phyloP scores from a whole-genome alignment of 2,888 invertebrate genomes.

The Pycnomerus fuliginosus region DNA sequence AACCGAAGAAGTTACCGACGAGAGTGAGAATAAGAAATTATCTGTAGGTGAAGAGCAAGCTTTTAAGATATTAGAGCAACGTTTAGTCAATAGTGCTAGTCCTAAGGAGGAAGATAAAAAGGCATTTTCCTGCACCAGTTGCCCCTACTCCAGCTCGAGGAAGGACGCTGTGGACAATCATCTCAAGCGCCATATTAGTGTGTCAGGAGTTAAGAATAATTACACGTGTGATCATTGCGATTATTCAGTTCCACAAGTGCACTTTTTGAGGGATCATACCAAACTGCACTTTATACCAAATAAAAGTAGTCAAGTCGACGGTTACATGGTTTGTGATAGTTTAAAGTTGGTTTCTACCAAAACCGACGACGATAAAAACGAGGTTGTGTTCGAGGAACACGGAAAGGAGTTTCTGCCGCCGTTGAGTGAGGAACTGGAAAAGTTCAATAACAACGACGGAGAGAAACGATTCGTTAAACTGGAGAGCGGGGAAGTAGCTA shows the following conservation, averaged over 20 bases:
- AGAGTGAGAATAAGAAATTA: slow-evolving; percentile 55
- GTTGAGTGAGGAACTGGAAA: slow-evolving; percentile 37
- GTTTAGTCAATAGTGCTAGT: slow-evolving; percentile 53
- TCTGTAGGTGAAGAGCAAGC: slow-evolving; percentile 65
- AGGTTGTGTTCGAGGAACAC: slow-evolving; percentile 41
- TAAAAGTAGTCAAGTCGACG: slow-evolving; percentile 60
- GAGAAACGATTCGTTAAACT: slow-evolving; percentile 50
- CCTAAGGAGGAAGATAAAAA: slow-evolving; percentile 57
- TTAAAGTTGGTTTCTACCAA: slow-evolving; percentile 59
- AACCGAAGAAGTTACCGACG: slow-evolving; percentile 33
- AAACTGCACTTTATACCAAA: slow-evolving; percentile 72
- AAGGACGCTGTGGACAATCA: slow-evolving; percentile 75
- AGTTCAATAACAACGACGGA: slow-evolving; percentile 46
- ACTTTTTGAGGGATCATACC: slow-evolving; percentile 75
- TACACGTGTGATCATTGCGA: slow-evolving; percentile 81
- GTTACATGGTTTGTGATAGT: slow-evolving; percentile 62
- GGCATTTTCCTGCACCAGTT: slow-evolving; percentile 70
- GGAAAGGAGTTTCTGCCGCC: slow-evolving; percentile 38
- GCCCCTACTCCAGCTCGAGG: slow-evolving; percentile 76
- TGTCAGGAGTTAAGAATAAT: slow-evolving; percentile 59
- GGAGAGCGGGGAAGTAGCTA: slow-evolving; percentile 47
- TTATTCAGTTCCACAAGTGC: slow-evolving; percentile 72
- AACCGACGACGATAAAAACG: slow-evolving; percentile 46
- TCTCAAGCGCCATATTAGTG: slow-evolving; percentile 68
- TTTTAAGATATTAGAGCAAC: slow-evolving; percentile 59